phyloP scores from a whole-genome alignment of 1,140 invertebrate species.

The Musca vetustissima region DNA sequence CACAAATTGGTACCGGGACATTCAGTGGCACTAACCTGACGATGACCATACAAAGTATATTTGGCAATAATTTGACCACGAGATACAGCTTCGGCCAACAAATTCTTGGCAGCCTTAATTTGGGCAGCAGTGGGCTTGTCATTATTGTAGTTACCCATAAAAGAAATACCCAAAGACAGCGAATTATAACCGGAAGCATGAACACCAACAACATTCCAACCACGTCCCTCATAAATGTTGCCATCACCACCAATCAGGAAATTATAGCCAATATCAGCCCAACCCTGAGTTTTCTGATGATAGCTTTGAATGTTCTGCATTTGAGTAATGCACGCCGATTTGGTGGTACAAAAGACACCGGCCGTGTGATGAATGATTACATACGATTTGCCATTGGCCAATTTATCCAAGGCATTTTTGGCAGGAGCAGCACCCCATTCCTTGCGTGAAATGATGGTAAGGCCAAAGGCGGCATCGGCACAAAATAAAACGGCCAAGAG shows the following conservation, averaged over 20 bases:
- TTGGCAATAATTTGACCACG: constrained; percentile 61
- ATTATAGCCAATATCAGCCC: constrained; percentile 73
- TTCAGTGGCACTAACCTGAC: constrained; percentile 67
- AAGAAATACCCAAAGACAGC: constrained; percentile 66
- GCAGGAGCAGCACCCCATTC: constrained; percentile 64
- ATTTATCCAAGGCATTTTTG: constrained; percentile 37
- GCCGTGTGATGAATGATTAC: constrained; percentile 78
- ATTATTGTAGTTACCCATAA: constrained; percentile 62
- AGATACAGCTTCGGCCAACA: constrained; percentile 65
- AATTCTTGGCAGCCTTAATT: constrained; percentile 58
- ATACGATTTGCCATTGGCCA: constrained; percentile 65
- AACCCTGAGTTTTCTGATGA: constrained; percentile 63
- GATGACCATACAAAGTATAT: constrained; percentile 70
- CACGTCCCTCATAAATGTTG: constrained; percentile 68
- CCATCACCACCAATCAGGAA: constrained; percentile 62
- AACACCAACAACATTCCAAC: constrained; percentile 68
- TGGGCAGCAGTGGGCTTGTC: constrained; percentile 40
- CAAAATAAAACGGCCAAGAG: constrained; percentile 38
- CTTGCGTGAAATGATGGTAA: constrained; percentile 58
- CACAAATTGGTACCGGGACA: constrained; percentile 73
- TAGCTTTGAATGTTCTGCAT: constrained; percentile 62
- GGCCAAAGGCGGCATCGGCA: constrained; percentile 39
- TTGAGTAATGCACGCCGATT: constrained; percentile 57
- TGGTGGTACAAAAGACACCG: constrained; percentile 59
- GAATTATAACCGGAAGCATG: constrained; percentile 69